Evolutionary conservation across 2,797 vertebrate genomes (phyloP).

Genomic region (Chaunax sp.): DNA sequence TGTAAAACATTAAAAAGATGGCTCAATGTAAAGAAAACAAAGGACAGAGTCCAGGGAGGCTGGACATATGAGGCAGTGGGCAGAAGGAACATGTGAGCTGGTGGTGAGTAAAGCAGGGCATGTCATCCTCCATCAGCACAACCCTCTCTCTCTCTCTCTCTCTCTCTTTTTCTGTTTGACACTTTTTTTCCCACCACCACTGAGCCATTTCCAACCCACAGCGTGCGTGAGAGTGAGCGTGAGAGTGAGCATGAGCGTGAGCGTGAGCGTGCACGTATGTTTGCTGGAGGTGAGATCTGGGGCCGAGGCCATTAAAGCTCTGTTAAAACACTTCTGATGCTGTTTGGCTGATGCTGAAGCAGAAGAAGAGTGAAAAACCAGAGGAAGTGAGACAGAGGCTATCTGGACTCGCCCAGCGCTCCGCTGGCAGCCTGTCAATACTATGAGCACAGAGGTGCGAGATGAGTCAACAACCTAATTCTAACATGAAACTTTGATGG

Average conservation of each 20-base stretch:
- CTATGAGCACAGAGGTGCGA: slow-evolving; percentile 94
- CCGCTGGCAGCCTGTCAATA: slow-evolving; percentile 92
- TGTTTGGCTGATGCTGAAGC: slow-evolving; percentile 91
- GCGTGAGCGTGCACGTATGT: slow-evolving; percentile 24
- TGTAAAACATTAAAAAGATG: too few species aligned
- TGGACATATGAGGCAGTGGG: slow-evolving; percentile 27
- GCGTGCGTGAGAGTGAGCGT: slow-evolving; percentile 9
- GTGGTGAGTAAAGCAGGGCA: slow-evolving; percentile 87
- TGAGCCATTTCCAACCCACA: slow-evolving; percentile 91
- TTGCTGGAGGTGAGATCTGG: slow-evolving; percentile 71
- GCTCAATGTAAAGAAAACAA: too few species aligned
- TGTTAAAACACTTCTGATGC: slow-evolving; percentile 99
- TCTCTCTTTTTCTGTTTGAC: slow-evolving; percentile 55
- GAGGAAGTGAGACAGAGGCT: slow-evolving; percentile 73
- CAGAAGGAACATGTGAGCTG: slow-evolving; percentile 35
- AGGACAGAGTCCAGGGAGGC: slow-evolving; percentile 32
- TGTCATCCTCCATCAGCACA: slow-evolving; percentile 85
- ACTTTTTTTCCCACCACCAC: slow-evolving; percentile 79
- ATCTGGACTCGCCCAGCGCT: too few species aligned
- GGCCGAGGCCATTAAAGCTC: slow-evolving; percentile 95
- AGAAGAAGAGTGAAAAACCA: slow-evolving; percentile 85
- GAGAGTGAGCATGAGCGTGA: slow-evolving; percentile 6
- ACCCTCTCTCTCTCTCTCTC: slow-evolving; percentile 46
- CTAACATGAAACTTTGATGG: slow-evolving; percentile 97
- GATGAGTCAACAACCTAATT: slow-evolving; percentile 99